Evolutionary conservation across 1,140 invertebrate genomes (phyloP), one percentile per base, ranked within the genome.

Genomic region (Stegodyphus mimosarum): DNA sequence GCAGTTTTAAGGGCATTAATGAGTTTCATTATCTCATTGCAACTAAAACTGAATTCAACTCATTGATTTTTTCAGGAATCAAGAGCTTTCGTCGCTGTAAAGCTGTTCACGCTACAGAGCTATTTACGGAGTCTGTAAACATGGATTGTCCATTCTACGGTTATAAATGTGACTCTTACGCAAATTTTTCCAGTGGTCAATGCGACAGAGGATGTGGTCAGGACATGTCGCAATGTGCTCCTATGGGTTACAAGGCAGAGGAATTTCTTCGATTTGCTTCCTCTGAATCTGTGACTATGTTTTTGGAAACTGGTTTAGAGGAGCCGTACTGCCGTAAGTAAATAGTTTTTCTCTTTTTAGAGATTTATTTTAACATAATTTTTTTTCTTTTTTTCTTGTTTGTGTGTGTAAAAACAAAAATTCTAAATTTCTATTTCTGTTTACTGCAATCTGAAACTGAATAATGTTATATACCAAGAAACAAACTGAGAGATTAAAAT

Each of bases 71-170:
- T 84, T 81, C 89, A 91, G 94, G 94, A 50, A 91, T 96, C n/a
- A 93, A 94, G 86, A 92, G 94, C 87, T 95, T 94, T 88, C 91
- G 97, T 1, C 93, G 95, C n/a, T 97, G 96, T 89, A 95, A 96
- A 89, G 96, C 97, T 89, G 93, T 96, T 33, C 91, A 96, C 60
- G 95, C 95, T 87, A 94, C 96, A 88, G 94, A 96, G 87, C 94
- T 94, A 88, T 98, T 97, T 89, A 95, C 93, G 0, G 96, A 98
- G 90, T 96, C 95, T 81, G 94, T 98, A 67, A 94, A 94, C 15
- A 87, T 91, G 64, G 93, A 94, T 50, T 97, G 96, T 88, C 90
- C 92, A 5, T 95, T 94, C n/a, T 96, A 93, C 72, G 89, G 87
- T 11, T 87, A 73, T 66, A 86, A 60, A 50, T 90, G 87, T 91